phyloP scores from a whole-genome alignment of 2,888 invertebrate genomes.

The Drosophila pseudotakahashii region DNA sequence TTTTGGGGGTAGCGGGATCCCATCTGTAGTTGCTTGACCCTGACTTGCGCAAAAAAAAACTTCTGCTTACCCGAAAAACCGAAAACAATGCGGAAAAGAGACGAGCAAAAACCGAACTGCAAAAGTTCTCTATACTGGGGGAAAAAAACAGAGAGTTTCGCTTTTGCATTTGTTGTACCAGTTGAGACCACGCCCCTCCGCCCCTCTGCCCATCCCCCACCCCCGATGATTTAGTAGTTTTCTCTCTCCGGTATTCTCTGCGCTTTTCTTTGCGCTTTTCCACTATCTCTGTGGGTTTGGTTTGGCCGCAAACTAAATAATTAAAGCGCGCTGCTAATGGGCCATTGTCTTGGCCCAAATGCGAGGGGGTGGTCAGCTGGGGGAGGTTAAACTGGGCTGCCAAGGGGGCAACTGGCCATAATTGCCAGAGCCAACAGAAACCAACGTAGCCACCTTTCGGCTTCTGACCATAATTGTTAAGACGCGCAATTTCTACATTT shows the following conservation, averaged over 20 bases:
- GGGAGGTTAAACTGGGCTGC: not conserved
- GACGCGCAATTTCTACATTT: constrained; percentile 80
- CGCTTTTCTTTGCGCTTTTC: constrained; percentile 20
- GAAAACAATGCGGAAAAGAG: constrained; percentile 20
- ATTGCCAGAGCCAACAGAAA: constrained; percentile 57
- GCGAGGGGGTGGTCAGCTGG: not conserved
- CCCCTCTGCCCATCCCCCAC: constrained; percentile 1
- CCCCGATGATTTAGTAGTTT: constrained; percentile 44
- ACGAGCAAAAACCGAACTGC: constrained; percentile 35
- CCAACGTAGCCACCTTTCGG: constrained; percentile 44
- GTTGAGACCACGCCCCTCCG: constrained; percentile 31
- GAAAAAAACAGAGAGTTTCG: constrained; percentile 61
- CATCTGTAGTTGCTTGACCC: constrained; percentile 80
- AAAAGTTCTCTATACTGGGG: constrained; percentile 61
- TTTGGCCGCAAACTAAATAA: constrained; percentile 70
- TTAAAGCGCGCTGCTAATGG: constrained; percentile 78
- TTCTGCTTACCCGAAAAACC: constrained; percentile 26
- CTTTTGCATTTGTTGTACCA: constrained; percentile 57
- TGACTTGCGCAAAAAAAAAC: constrained; percentile 81
- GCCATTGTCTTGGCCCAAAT: constrained; percentile 69
- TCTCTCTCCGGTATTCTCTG: constrained; percentile 17
- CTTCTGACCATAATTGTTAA: constrained; percentile 74
- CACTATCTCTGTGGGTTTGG: constrained; percentile 38
- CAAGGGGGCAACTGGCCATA: constrained; percentile 61
- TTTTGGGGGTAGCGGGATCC: constrained; percentile 15